Conservation (phyloP, 2,888 invertebrate genomes). For the Plutella xylostella region DNA sequence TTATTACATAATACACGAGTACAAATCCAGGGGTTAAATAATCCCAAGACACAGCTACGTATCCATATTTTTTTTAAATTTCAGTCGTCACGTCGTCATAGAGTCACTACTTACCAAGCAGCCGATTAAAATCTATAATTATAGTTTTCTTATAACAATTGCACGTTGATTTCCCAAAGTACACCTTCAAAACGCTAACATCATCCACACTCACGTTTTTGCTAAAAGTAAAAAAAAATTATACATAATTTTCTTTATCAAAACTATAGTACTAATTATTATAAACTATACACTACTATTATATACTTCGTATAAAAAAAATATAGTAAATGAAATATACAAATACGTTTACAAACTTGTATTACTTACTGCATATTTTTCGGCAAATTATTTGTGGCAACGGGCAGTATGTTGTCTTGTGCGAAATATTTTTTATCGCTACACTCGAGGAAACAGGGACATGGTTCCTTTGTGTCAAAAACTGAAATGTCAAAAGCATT, state of each 20-base stretch:
- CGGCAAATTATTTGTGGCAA: slow-evolving; percentile 26
- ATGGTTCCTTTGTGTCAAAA: too few relatives aligned
- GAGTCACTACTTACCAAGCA: slow-evolving; percentile 47
- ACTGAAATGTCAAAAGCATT: too few relatives aligned
- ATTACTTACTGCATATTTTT: slow-evolving; percentile 31
- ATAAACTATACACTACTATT: too few relatives aligned
- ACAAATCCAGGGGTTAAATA: too few relatives aligned
- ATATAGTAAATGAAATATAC: background rate
- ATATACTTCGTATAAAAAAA: background rate
- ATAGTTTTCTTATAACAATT: slow-evolving; percentile 45
- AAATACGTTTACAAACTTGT: background rate
- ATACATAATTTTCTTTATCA: background rate
- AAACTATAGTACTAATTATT: background rate
- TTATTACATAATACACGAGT: too few relatives aligned
- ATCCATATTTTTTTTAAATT: too few relatives aligned
- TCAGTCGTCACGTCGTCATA: too few relatives aligned
- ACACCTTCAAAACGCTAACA: slow-evolving; percentile 40
- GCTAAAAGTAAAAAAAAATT: slow-evolving; percentile 21
- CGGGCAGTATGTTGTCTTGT: slow-evolving; percentile 35
- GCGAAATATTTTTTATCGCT: slow-evolving; percentile 44
- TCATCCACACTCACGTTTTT: slow-evolving; percentile 26
- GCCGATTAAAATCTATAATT: slow-evolving; percentile 40
- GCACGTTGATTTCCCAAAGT: slow-evolving; percentile 40
- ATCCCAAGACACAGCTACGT: too few relatives aligned
- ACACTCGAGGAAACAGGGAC: slow-evolving; percentile 47